Evolutionary conservation across 2,797 vertebrate species (phyloP).

Genomic region (Mormyrops attenuatus): DNA sequence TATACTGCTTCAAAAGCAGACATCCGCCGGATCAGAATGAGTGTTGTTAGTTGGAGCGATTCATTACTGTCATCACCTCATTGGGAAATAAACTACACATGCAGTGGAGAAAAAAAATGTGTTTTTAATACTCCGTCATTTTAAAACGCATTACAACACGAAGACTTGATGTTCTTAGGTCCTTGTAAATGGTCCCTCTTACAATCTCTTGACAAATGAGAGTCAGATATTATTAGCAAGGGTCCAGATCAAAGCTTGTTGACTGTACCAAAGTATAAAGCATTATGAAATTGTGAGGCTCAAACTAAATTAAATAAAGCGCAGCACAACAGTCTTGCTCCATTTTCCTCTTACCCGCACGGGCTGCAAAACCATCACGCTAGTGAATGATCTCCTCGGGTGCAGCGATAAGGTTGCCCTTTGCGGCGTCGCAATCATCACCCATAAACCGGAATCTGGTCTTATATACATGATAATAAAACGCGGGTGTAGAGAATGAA

Average conservation of each 20-base stretch:
- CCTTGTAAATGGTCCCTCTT: not conserved
- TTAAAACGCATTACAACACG: not conserved
- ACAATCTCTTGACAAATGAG: not conserved
- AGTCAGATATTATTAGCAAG: not conserved
- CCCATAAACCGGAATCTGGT: not conserved
- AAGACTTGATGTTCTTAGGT: not conserved
- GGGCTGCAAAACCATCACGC: not conserved
- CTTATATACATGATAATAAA: not conserved
- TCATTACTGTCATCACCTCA: not conserved
- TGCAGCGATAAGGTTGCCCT: not conserved
- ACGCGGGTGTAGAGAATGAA: not conserved
- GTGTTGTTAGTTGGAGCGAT: not conserved
- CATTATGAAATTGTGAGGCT: not conserved
- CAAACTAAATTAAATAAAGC: not conserved
- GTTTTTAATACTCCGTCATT: not conserved
- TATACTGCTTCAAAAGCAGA: not conserved
- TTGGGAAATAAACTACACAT: not conserved
- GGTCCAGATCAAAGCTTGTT: not conserved
- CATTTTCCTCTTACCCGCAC: not conserved
- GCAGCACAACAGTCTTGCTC: not conserved
- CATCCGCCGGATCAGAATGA: not conserved
- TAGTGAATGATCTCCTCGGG: not conserved
- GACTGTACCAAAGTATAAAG: not conserved
- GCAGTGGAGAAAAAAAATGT: not conserved
- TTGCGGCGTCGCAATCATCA: not conserved